A percentile compares a stretch with the other conserved stretches of the same genome.
Evolutionary conservation across 92 coral and sea anemone genomes (phyloP).

Genomic region (Siderastrea siderea): DNA sequence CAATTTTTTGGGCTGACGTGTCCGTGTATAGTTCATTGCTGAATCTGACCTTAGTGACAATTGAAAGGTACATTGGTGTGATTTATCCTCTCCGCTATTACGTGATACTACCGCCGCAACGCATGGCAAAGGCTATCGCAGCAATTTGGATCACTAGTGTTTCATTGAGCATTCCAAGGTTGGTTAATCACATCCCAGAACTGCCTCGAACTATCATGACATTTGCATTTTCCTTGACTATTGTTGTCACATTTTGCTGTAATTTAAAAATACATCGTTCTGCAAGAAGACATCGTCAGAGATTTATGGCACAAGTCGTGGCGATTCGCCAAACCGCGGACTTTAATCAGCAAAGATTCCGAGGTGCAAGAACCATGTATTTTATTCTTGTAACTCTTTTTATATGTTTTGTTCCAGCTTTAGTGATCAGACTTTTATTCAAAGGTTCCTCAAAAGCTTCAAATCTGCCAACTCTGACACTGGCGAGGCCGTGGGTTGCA

Average conservation of each 20-base stretch:
- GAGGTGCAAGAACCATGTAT: background rate
- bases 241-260: background rate
- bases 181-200: background rate
- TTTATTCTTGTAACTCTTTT: background rate
- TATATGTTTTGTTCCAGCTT: conserved; percentile 11
- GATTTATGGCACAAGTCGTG: background rate
- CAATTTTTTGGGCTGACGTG: background rate
- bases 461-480: background rate
- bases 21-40: conserved; percentile 10
- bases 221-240: background rate
- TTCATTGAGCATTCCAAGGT: background rate
- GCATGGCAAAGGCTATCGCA: background rate
- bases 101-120: background rate
- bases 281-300: conserved; percentile 1
- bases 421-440: background rate
- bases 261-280: background rate
- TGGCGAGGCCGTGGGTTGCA: background rate
- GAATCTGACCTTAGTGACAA: background rate
- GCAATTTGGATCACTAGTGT: background rate
- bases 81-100: conserved; percentile 20
- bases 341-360: background rate
- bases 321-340: background rate
- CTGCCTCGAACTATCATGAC: background rate
- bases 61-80: conserved; percentile 8
- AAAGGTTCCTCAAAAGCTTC: background rate